A percentile compares a stretch with the other conserved stretches of the same genome.
These are phyloP conservation scores for Lysandra bellargus DNA, from an alignment of 2,888 invertebrate species.

Conservation along the genomic window DNA sequence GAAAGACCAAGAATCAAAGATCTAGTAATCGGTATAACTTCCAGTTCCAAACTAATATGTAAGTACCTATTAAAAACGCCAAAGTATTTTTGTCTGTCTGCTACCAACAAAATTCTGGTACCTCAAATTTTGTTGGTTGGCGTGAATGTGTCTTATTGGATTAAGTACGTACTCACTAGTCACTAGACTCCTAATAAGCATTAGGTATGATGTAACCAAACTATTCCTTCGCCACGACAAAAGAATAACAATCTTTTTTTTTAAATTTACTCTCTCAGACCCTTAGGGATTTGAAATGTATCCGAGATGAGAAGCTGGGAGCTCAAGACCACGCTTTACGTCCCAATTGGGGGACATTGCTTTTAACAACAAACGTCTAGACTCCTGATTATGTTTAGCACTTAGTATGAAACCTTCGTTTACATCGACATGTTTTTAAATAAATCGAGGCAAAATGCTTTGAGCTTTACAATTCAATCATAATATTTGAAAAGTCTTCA, in stretches of 20 bases:
- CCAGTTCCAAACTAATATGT: too few species aligned
- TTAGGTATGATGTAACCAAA: background rate
- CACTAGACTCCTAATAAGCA: too few species aligned
- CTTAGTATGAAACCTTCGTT: background rate
- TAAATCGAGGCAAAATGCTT: too few species aligned
- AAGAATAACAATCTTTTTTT: background rate
- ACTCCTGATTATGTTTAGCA: slow-evolving; percentile 18
- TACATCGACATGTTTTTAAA: background rate
- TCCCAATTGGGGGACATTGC: slow-evolving; percentile 12
- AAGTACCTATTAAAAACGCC: too few species aligned
- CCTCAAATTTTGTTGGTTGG: background rate
- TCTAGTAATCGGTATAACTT: too few species aligned
- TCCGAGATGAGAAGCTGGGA: slow-evolving; percentile 1
- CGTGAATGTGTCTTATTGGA: background rate
- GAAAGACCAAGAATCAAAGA: too few species aligned
- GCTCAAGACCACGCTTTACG: slow-evolving; percentile 15
- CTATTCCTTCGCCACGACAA: background rate
- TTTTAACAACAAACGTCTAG: slow-evolving; percentile 27
- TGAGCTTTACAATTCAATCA: too few species aligned
- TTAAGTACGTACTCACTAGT: too few species aligned
- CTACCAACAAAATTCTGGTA: too few species aligned
- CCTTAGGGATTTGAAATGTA: background rate
- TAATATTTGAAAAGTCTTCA: too few species aligned
- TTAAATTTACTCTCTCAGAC: background rate
- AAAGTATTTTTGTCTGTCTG: too few species aligned